Base-by-base conservation (phyloP, 2,888 invertebrate genomes). In the Pristionchus japonicus region DNA sequence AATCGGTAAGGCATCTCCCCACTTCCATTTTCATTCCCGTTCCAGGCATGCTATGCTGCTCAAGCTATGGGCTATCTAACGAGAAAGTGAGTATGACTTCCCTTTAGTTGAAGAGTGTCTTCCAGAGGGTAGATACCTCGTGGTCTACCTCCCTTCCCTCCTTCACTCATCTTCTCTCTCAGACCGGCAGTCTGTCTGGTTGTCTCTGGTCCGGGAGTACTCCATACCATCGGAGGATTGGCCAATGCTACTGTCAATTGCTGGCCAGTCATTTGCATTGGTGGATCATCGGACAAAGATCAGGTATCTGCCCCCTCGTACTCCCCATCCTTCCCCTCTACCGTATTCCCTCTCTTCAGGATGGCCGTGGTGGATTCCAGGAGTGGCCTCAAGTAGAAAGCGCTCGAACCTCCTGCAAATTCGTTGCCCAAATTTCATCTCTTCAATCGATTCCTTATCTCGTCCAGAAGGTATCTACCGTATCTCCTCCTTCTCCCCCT, bases 241-340 rank as follows among this genome's bases (percentile, higher is more conserved):
- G 98, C 98, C 23, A 99, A 99, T 95, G 98, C 99, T 3, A 97
- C 98, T 95, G 96, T 97, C 7, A 98, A 98, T 95, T 97, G 97
- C 94, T 98, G 98, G 98, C 98, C 98, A 0, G 95, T 98, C 83
- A 94, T 99, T 64, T 97, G 98, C 6, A 96, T 99, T 90, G 98
- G 97, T 31, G 98, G 99, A 1, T 97, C 98, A 0, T 97, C 97
- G 92, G 97, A 97, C 27, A 96, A 97, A 93, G 97, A 98, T 95
- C 98, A 98, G 94, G 98, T 98, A 17, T 27, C 34, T 52, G 52
- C 3, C 13, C 49, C n/a, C n/a, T n/a, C n/a, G n/a, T n/a, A n/a
- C n/a, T n/a, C n/a, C n/a, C n/a, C n/a, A n/a, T n/a, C 52, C 52
- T 43, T 20, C 20, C 6, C 23, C 7, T 31, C 83, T 84, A 27